Evolutionary conservation across 2,797 vertebrate species (phyloP).

Genomic region (Cirrhinus molitorella): DNA sequence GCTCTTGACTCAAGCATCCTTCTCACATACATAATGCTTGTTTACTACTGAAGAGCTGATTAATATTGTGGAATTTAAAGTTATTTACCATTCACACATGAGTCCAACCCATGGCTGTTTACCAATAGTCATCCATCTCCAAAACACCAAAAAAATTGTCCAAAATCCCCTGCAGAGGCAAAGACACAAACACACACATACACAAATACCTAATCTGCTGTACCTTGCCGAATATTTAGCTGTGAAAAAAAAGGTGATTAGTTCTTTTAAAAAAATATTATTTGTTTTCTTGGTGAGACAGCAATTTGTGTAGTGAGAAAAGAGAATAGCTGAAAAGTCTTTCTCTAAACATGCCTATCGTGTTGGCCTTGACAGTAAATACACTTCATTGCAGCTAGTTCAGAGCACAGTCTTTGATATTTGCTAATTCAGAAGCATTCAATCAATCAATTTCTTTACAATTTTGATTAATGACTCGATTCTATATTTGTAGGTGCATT

Average conservation of each 20-base stretch:
- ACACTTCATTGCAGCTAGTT: neutral
- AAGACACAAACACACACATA: neutral
- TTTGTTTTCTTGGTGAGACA: conserved; percentile 13
- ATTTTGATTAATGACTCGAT: too few relatives aligned
- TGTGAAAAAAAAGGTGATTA: conserved; percentile 9
- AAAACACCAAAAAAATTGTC: too few relatives aligned
- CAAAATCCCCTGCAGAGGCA: conserved; percentile 8
- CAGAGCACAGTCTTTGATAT: neutral
- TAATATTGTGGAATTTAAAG: neutral
- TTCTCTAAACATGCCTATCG: neutral
- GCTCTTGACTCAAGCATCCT: neutral
- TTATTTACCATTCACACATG: neutral
- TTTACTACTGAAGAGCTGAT: conserved; percentile 7
- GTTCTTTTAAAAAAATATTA: conserved; percentile 32
- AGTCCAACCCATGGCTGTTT: neutral
- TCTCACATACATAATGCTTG: neutral
- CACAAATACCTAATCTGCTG: neutral
- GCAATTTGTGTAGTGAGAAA: conserved; percentile 10
- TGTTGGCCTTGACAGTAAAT: conserved; percentile 4
- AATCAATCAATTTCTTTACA: neutral
- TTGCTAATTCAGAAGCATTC: neutral
- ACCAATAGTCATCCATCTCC: neutral
- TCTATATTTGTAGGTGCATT: too few relatives aligned
- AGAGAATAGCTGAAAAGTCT: neutral
- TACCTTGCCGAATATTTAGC: neutral